phyloP scores from a whole-genome alignment of 2,113 vertebrate species.

The Columba janthina region DNA sequence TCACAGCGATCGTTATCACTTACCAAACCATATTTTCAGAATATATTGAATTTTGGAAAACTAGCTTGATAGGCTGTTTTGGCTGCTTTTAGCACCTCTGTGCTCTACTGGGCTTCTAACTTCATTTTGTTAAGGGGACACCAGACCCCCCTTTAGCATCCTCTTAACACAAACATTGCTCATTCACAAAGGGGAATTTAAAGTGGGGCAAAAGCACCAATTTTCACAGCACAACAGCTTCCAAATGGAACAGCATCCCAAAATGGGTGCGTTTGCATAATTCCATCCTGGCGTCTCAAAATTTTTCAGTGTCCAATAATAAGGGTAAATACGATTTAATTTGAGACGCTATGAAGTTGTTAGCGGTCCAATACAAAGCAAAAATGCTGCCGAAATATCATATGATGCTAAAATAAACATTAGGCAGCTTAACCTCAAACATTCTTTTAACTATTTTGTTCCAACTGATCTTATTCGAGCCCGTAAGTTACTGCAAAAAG shows the following conservation, averaged over 20 bases:
- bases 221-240: neutral
- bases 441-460: neutral
- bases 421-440: neutral
- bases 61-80: constrained; percentile 4
- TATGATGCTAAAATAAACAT: neutral
- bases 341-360: neutral
- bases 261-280: rapidly evolving
- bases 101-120: neutral
- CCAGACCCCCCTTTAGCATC: neutral
- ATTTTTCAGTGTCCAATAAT: neutral
- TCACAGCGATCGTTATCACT: neutral
- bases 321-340: neutral
- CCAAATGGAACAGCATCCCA: neutral
- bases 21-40: neutral
- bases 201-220: neutral
- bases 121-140: constrained; percentile 33
- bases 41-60: constrained; percentile 5
- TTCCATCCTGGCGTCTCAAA: neutral
- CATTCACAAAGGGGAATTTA: neutral
- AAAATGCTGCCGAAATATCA: neutral
- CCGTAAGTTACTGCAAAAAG: neutral
- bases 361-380: neutral
- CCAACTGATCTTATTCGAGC: neutral
- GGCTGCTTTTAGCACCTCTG: neutral
- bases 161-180: constrained; percentile 20